Evolutionary conservation across 1,140 invertebrate species (phyloP), one percentile per base, ranked within the genome.

Genomic region (Polyergus mexicanus): DNA sequence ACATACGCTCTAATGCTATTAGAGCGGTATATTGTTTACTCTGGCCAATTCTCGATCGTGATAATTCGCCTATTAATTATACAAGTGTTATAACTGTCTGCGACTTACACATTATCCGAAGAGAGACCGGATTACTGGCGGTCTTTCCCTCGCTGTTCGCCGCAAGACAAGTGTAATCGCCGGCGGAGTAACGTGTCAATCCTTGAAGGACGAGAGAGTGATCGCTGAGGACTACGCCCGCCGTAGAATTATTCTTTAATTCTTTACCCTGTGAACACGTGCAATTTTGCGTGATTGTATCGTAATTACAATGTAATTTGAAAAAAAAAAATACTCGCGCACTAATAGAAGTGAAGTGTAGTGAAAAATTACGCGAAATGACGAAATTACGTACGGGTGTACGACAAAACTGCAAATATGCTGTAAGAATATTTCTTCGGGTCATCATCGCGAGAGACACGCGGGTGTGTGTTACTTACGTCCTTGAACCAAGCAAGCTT

Each of bases 401-500:
- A 38, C 10, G 13, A 41, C 38, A 38, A 54, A 72, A 72, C 38
- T 16, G 66, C 51, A 72, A 80, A 80, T 71, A 69, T 25, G 22
- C 47, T 65, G 47, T 80, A 65, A 71, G 16, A 71, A 80, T 41
- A 35, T 71, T 71, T 60, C 62, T 25, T 41, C 32, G 77, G 44
- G 16, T 80, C n/a, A n/a, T n/a, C n/a, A 74, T 83, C 78, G 28
- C 35, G 78, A 83, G 60, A 13, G 78, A 83, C 54, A 74, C 78
- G 78, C 78, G 68, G 74, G 8, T 22, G 1, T 6, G 35, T 11
- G 38, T 69, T 86, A 96, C 97, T 97, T 96, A 98, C 98, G 89
- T 97, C 97, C 93, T 98, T 98, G 94, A 97, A 98, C 98, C 98
- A 98, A 74, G 97, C 96, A 71, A 98, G 96, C 91, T 97, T 97